These are phyloP conservation scores for Drosophila mauritiana DNA, from an alignment of 1,140 invertebrate genomes.

Conservation along the genomic window DNA sequence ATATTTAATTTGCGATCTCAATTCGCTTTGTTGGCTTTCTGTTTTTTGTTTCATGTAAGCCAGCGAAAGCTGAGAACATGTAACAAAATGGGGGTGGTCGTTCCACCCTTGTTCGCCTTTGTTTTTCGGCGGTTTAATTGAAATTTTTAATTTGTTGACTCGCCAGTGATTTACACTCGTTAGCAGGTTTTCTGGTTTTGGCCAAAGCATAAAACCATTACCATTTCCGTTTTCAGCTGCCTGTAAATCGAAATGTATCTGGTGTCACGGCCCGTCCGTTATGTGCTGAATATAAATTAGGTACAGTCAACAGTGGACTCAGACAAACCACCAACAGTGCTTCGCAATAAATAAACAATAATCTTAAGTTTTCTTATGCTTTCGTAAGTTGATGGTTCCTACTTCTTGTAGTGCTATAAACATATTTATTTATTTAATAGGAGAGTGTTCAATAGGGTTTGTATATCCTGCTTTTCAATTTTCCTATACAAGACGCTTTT, in stretches of 20 bases:
- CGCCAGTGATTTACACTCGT: constrained; percentile 27
- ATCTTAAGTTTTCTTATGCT: not conserved
- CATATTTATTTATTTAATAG: no score
- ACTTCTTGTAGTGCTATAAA: no score
- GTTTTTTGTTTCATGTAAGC: constrained; percentile 8
- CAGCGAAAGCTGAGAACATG: constrained; percentile 10
- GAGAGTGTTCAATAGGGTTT: not conserved
- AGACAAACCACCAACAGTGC: not conserved
- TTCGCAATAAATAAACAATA: not conserved
- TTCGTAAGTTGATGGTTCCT: no score
- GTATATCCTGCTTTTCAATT: constrained; percentile 13
- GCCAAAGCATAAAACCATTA: constrained; percentile 62
- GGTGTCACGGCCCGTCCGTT: constrained; percentile 16
- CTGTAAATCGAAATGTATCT: constrained; percentile 49
- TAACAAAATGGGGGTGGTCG: constrained; percentile 29
- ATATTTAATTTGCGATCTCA: constrained; percentile 43
- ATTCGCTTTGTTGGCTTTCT: constrained; percentile 48
- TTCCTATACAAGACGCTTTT: constrained; percentile 14
- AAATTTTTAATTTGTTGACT: constrained; percentile 44
- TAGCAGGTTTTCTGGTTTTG: constrained; percentile 41
- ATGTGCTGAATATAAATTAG: constrained; percentile 66
- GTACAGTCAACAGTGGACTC: constrained; percentile 40
- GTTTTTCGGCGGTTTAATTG: constrained; percentile 35
- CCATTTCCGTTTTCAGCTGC: constrained; percentile 68
- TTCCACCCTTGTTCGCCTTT: constrained; percentile 14